Conservation (phyloP, 2,888 invertebrate genomes). For the Xanthorhoe spadicearia region DNA sequence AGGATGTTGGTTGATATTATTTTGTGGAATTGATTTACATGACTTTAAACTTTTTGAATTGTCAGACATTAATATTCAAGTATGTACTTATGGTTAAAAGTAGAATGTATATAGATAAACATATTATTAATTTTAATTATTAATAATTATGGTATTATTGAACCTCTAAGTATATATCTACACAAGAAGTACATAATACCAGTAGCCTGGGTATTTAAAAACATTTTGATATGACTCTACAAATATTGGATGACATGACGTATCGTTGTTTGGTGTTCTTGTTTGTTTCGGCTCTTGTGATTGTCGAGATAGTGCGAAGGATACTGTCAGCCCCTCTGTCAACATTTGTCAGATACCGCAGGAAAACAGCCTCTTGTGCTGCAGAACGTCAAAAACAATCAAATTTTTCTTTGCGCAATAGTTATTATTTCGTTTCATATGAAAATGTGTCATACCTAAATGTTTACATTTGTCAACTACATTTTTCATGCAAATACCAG, state of each 20-base stretch:
- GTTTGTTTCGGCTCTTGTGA: constrained; percentile 49
- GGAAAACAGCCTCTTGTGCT: constrained; percentile 9
- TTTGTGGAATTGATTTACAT: no score
- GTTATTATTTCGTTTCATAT: not conserved
- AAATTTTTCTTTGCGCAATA: not conserved
- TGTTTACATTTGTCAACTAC: not conserved
- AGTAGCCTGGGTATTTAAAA: constrained; percentile 12
- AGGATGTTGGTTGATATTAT: not conserved
- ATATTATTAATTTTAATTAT: no score
- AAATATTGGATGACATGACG: constrained; percentile 59
- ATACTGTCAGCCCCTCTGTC: constrained; percentile 56
- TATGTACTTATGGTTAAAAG: no score
- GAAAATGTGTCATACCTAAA: not conserved
- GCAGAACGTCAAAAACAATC: not conserved
- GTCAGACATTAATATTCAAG: no score
- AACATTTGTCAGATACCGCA: constrained; percentile 45
- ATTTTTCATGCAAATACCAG: not conserved
- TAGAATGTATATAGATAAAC: no score
- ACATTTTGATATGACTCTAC: constrained; percentile 23
- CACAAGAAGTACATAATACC: not conserved
- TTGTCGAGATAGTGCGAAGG: constrained; percentile 54
- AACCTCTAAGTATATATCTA: no score
- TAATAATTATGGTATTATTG: no score
- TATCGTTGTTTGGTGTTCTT: constrained; percentile 56
- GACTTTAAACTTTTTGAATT: no score